A percentile compares a stretch with the other conserved stretches of the same genome.
Conservation (phyloP, 2,888 invertebrate genomes). For the Smittia sp. region DNA sequence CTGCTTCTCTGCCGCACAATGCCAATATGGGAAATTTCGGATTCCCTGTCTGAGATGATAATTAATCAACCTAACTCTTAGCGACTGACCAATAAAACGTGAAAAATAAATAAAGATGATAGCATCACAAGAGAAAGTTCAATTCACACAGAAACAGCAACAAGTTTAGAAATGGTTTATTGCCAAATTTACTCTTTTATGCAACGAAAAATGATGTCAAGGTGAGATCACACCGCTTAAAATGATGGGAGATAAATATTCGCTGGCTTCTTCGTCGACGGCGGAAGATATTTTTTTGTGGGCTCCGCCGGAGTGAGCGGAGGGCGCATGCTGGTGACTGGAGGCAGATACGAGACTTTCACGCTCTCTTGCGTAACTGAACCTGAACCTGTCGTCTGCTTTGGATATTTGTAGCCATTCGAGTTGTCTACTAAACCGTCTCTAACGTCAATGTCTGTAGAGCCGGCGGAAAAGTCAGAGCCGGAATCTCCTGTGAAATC, state of each 20-base stretch:
- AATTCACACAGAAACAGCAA: not conserved
- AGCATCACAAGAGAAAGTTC: not conserved
- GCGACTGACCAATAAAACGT: not conserved
- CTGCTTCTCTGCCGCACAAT: conserved; percentile 23
- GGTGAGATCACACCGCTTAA: conserved; percentile 7
- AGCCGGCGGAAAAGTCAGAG: too few species aligned
- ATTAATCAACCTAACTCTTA: not conserved
- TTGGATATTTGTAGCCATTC: conserved; percentile 6
- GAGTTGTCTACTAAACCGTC: not conserved
- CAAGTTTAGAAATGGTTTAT: not conserved
- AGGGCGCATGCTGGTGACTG: not conserved
- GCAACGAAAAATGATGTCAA: conserved; percentile 19
- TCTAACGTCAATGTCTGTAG: too few species aligned
- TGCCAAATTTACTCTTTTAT: conserved; percentile 14
- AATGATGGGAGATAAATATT: not conserved
- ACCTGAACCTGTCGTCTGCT: not conserved
- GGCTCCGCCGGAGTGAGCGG: too few species aligned
- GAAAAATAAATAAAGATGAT: not conserved
- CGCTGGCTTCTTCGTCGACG: not conserved
- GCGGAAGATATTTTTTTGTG: not conserved
- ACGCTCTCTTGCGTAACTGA: not conserved
- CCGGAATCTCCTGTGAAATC: too few species aligned
- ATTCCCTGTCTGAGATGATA: not conserved
- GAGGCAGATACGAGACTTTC: not conserved
- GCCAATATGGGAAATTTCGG: not conserved